These are phyloP conservation scores for Ooceraea biroi DNA, from an alignment of 1,140 invertebrate genomes.

Conservation along the genomic window DNA sequence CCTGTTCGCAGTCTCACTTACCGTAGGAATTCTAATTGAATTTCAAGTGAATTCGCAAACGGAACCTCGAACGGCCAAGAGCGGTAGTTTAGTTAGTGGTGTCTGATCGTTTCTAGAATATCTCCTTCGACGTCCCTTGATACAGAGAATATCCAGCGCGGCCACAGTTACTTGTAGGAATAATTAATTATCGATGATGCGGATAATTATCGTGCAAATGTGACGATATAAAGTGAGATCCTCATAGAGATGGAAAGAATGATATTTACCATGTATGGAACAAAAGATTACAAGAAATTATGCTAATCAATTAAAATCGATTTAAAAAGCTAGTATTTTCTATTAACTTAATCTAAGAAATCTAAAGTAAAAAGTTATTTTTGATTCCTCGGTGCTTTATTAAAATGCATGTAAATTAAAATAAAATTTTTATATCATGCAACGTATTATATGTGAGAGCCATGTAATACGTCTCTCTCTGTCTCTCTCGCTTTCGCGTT, in stretches of 20 bases:
- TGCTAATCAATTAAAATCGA: no score
- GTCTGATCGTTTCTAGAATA: slow-evolving; percentile 60
- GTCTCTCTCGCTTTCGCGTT: no score
- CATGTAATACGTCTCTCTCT: no score
- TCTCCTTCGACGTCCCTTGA: background rate
- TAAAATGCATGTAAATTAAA: no score
- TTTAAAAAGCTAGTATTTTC: no score
- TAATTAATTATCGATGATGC: slow-evolving; percentile 8
- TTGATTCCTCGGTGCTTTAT: no score
- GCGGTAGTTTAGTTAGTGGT: slow-evolving; percentile 27
- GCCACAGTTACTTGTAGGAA: background rate
- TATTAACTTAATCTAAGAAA: no score
- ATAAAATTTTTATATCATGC: no score
- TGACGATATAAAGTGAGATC: background rate
- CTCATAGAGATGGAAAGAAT: background rate
- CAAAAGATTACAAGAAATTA: no score
- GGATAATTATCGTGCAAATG: background rate
- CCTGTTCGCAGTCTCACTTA: slow-evolving; percentile 59
- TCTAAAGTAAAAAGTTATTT: no score
- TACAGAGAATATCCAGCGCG: background rate
- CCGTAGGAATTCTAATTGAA: slow-evolving; percentile 69
- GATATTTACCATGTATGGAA: no score
- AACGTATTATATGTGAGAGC: no score
- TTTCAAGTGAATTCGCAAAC: slow-evolving; percentile 70
- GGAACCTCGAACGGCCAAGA: slow-evolving; percentile 47